Evolutionary conservation across 2,113 vertebrate genomes (phyloP).

Genomic region (Scartelaos histophorus): DNA sequence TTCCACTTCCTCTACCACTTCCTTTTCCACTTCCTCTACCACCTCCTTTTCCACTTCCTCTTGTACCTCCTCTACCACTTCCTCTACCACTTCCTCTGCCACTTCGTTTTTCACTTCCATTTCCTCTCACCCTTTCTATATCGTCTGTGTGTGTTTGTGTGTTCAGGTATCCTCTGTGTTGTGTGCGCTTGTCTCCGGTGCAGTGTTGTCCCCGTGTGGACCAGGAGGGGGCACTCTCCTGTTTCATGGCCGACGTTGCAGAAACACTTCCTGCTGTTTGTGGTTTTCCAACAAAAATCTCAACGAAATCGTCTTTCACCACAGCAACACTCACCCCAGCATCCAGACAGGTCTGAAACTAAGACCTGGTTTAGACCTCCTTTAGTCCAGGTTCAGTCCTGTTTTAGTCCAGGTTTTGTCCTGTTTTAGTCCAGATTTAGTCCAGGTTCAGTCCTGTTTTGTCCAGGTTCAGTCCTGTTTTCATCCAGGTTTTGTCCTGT

Average conservation of each 20-base stretch:
- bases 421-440: background rate
- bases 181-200: slow-evolving; percentile 84
- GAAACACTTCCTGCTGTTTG: slow-evolving; percentile 76
- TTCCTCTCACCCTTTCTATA: too few relatives aligned
- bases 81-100: too few relatives aligned
- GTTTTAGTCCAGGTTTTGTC: background rate
- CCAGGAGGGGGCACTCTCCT: slow-evolving; percentile 74
- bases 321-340: slow-evolving; percentile 65
- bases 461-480: background rate
- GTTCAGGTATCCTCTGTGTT: slow-evolving; percentile 84
- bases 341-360: background rate
- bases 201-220: slow-evolving; percentile 81
- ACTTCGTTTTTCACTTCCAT: too few relatives aligned
- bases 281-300: slow-evolving; percentile 83
- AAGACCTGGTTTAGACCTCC: background rate
- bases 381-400: background rate
- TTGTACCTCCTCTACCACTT: too few relatives aligned
- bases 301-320: slow-evolving; percentile 75
- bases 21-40: too few relatives aligned
- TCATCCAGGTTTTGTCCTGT: background rate
- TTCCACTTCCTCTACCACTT: too few relatives aligned
- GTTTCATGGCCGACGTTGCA: slow-evolving; percentile 82
- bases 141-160: background rate
- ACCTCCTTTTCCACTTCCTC: too few relatives aligned
- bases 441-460: background rate